Evolutionary conservation across 2,113 vertebrate genomes (phyloP).

Genomic region (Gasterosteus aculeatus): DNA sequence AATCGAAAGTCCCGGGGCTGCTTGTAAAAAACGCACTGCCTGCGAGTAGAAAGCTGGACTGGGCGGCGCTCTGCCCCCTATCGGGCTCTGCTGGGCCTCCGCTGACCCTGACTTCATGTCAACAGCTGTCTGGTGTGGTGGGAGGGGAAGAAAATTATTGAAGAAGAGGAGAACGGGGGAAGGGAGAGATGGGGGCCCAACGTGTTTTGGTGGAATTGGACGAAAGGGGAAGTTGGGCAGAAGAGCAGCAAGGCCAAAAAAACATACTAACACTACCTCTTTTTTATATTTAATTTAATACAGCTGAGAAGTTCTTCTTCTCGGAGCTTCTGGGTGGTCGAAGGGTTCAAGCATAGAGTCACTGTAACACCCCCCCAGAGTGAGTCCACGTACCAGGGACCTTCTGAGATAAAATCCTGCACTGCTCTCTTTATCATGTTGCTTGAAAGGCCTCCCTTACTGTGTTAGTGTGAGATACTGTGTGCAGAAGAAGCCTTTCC

Average conservation of each 20-base stretch:
- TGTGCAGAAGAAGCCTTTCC: background rate
- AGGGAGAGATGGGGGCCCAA: background rate
- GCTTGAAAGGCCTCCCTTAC: background rate
- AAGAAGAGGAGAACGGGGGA: background rate
- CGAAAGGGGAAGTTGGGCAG: conserved; percentile 8
- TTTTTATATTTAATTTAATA: background rate
- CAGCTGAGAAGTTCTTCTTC: background rate
- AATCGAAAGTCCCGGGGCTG: conserved; percentile 9
- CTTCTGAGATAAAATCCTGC: background rate
- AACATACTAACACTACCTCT: background rate
- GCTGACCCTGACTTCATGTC: conserved; percentile 67
- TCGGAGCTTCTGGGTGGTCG: background rate
- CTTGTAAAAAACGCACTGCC: conserved; percentile 56
- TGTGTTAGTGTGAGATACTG: background rate
- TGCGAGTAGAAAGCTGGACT: conserved; percentile 44
- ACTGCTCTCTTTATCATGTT: background rate
- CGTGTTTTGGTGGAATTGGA: background rate
- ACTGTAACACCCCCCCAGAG: background rate
- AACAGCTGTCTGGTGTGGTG: conserved; percentile 31
- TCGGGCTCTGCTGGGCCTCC: conserved; percentile 21
- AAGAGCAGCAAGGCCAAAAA: background rate
- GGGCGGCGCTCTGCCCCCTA: conserved; percentile 29
- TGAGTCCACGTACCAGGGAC: background rate
- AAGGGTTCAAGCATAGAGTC: background rate
- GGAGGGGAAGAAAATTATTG: background rate